A percentile compares a stretch with the other conserved stretches of the same genome.
These are phyloP conservation scores for Bombus balteatus DNA, from an alignment of 1,140 invertebrate genomes.

Conservation along the genomic window DNA sequence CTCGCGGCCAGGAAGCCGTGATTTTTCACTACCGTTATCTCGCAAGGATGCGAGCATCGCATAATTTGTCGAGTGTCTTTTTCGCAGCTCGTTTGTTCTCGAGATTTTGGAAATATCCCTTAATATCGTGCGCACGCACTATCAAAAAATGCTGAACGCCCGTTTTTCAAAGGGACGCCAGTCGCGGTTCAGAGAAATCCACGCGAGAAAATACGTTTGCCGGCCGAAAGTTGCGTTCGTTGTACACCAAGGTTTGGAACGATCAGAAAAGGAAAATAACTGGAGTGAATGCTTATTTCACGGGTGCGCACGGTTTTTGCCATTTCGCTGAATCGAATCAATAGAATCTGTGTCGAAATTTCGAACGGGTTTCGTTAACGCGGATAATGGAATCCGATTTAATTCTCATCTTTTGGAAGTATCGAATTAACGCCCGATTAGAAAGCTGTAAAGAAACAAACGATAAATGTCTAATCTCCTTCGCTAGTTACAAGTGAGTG, in stretches of 20 bases:
- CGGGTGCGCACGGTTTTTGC: not conserved
- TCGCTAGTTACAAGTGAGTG: not conserved
- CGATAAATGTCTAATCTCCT: slow-evolving; percentile 2
- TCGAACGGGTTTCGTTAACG: not conserved
- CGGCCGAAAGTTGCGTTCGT: not conserved
- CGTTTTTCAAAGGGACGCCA: not conserved
- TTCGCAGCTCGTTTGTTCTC: no score
- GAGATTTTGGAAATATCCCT: slow-evolving; percentile 31
- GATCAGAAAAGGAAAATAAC: not conserved
- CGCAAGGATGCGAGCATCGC: slow-evolving; percentile 27
- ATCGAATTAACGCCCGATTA: slow-evolving; percentile 12
- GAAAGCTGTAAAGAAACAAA: not conserved
- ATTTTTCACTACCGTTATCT: slow-evolving; percentile 57
- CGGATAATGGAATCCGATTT: not conserved
- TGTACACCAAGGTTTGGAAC: not conserved
- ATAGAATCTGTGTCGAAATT: not conserved
- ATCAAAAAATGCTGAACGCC: not conserved
- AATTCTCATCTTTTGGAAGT: not conserved
- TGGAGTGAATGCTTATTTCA: not conserved
- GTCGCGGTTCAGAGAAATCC: not conserved
- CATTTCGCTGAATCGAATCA: not conserved
- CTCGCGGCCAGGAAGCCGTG: slow-evolving; percentile 30
- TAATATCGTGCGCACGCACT: not conserved
- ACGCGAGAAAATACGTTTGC: not conserved
- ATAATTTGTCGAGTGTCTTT: slow-evolving; percentile 26